Percentiles rank a stretch among this genome's conserved stretches.
Evolutionary conservation across 2,113 vertebrate genomes (phyloP).

Genomic region (Lontra canadensis): DNA sequence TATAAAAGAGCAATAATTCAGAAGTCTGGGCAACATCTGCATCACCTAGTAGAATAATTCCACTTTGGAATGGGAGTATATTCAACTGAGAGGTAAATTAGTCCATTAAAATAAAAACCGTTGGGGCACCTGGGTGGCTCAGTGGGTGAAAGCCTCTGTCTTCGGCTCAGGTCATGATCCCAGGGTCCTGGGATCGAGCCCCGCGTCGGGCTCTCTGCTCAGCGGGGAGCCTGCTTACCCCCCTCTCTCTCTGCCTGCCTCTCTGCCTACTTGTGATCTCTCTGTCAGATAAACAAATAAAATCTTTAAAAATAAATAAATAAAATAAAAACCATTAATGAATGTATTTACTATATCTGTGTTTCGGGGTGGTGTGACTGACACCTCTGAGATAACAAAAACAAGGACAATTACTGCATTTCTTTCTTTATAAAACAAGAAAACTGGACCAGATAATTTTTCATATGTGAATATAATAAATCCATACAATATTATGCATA

Average conservation of each 20-base stretch:
- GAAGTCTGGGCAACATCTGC: background rate
- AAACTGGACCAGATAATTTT: background rate
- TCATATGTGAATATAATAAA: background rate
- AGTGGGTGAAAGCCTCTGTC: too few species aligned
- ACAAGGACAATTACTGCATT: background rate
- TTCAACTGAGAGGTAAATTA: background rate
- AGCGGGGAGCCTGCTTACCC: too few species aligned
- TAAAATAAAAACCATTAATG: conserved; percentile 15
- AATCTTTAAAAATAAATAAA: too few species aligned
- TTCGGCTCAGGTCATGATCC: too few species aligned
- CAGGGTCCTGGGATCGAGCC: too few species aligned
- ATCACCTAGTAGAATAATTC: background rate
- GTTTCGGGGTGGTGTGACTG: background rate
- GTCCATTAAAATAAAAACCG: conserved; percentile 20
- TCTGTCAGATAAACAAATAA: too few species aligned
- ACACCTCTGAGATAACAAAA: background rate
- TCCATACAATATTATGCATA: fast-evolving
- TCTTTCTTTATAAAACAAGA: background rate
- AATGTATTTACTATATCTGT: background rate
- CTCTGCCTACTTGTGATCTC: too few species aligned
- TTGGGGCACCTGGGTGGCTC: background rate
- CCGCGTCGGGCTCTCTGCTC: too few species aligned
- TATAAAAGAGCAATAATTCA: background rate
- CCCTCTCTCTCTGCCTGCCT: fast-evolving
- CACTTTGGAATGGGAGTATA: background rate